Percentiles rank a stretch among this genome's conserved stretches.
Conservation (phyloP, 1,140 invertebrate genomes). For the Ceratina japonica region DNA sequence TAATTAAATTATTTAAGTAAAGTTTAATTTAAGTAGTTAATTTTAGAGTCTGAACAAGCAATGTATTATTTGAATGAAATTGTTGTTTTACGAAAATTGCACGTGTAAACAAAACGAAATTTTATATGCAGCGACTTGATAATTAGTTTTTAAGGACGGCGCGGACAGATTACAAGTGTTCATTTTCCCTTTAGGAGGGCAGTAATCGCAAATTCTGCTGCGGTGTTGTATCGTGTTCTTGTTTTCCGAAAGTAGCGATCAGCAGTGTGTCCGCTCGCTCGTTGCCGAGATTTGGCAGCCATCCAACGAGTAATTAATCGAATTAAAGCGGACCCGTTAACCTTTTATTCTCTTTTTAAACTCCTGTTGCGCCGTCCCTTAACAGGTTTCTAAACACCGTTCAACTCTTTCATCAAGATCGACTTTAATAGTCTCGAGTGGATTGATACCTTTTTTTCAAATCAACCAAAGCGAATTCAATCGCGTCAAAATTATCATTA, state of each 20-base stretch:
- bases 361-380: slow-evolving; percentile 34
- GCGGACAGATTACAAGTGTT: background rate
- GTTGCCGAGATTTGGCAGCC: slow-evolving; percentile 41
- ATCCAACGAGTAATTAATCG: slow-evolving; percentile 39
- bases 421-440: background rate
- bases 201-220: slow-evolving; percentile 30
- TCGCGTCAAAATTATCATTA: background rate
- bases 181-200: background rate
- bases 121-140: background rate
- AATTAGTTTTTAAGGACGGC: too few relatives aligned
- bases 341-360: slow-evolving; percentile 21
- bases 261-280: slow-evolving; percentile 21
- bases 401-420: background rate
- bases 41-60: too few relatives aligned
- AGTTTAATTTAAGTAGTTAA: too few relatives aligned
- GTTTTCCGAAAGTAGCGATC: slow-evolving; percentile 31
- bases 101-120: background rate
- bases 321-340: slow-evolving; percentile 42
- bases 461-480: background rate
- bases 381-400: slow-evolving; percentile 10
- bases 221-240: background rate
- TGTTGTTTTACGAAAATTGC: too few relatives aligned
- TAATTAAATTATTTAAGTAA: too few relatives aligned
- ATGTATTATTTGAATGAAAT: too few relatives aligned
- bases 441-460: background rate